Evolutionary conservation across 2,888 invertebrate genomes (phyloP).

Genomic region (Eumacrocentrus americanus): DNA sequence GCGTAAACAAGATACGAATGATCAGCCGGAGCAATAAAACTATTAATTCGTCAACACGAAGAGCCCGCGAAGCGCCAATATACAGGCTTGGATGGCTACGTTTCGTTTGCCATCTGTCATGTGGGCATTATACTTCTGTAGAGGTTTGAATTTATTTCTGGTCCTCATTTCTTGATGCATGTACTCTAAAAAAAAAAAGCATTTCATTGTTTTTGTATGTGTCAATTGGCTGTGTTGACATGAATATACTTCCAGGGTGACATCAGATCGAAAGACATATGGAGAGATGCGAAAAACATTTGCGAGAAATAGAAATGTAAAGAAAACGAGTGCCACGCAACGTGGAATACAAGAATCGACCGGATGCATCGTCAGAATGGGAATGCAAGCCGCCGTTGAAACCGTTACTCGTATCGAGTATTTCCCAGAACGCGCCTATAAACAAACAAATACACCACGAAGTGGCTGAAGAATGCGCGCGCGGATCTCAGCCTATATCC

Average conservation of each 20-base stretch:
- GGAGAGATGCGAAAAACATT: too few relatives aligned
- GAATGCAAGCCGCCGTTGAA: conserved; percentile 52
- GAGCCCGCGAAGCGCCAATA: too few relatives aligned
- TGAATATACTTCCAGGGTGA: too few relatives aligned
- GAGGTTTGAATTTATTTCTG: too few relatives aligned
- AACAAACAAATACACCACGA: conserved; percentile 55
- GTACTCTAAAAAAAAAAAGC: too few relatives aligned
- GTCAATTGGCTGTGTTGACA: too few relatives aligned
- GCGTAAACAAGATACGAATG: conserved; percentile 30
- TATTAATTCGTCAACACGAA: conserved; percentile 29
- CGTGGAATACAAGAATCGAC: conserved; percentile 44
- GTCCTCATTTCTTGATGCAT: too few relatives aligned
- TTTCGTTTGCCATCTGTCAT: background rate
- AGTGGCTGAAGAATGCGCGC: conserved; percentile 29
- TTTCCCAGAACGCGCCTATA: conserved; percentile 59
- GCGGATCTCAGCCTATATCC: conserved; percentile 30
- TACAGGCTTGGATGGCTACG: background rate
- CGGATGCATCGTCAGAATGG: conserved; percentile 57
- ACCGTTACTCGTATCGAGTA: conserved; percentile 57
- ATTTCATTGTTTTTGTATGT: too few relatives aligned
- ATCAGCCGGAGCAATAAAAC: conserved; percentile 17
- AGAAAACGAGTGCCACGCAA: conserved; percentile 17
- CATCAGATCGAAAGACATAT: too few relatives aligned
- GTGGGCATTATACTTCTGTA: background rate
- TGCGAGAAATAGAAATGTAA: background rate